phyloP scores from a whole-genome alignment of 1,140 invertebrate species.

The Drosophila tropicalis region DNA sequence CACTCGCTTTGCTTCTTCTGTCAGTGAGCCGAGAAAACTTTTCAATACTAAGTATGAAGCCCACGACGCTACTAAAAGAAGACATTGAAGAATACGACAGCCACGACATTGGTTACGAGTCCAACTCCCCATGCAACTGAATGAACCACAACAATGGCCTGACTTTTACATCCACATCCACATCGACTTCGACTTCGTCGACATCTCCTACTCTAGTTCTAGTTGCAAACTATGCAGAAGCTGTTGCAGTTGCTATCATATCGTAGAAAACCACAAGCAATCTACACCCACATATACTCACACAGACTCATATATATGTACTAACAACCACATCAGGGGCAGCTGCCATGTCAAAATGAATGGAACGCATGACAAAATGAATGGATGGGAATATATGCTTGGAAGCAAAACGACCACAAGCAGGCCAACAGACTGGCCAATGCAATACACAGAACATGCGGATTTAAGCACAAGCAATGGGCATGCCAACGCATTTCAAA shows the following conservation, averaged over 20 bases:
- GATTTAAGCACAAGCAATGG: constrained; percentile 20
- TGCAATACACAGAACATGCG: constrained; percentile 35
- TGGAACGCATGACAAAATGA: constrained; percentile 58
- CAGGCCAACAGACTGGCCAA: constrained; percentile 58
- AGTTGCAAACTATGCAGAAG: constrained; percentile 38
- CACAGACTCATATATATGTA: neutral
- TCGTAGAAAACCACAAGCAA: constrained; percentile 48
- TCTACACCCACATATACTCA: neutral
- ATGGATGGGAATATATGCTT: constrained; percentile 50
- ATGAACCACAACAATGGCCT: constrained; percentile 70
- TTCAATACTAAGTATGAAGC: constrained; percentile 75
- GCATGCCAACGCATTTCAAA: constrained; percentile 44
- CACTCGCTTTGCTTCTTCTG: constrained; percentile 29
- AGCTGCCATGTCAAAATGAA: constrained; percentile 73
- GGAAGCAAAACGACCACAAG: constrained; percentile 54
- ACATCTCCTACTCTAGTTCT: constrained; percentile 15
- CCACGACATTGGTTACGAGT: constrained; percentile 31
- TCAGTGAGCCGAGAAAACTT: constrained; percentile 59
- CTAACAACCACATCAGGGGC: constrained; percentile 32
- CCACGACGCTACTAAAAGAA: constrained; percentile 63
- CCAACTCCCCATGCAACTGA: constrained; percentile 51
- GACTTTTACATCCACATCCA: constrained; percentile 45
- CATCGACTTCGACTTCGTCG: constrained; percentile 34
- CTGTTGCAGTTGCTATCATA: constrained; percentile 61
- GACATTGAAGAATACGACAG: constrained; percentile 70